These are phyloP conservation scores for Lasiurus borealis DNA, from an alignment of 2,113 vertebrate genomes.

Conservation along the genomic window DNA sequence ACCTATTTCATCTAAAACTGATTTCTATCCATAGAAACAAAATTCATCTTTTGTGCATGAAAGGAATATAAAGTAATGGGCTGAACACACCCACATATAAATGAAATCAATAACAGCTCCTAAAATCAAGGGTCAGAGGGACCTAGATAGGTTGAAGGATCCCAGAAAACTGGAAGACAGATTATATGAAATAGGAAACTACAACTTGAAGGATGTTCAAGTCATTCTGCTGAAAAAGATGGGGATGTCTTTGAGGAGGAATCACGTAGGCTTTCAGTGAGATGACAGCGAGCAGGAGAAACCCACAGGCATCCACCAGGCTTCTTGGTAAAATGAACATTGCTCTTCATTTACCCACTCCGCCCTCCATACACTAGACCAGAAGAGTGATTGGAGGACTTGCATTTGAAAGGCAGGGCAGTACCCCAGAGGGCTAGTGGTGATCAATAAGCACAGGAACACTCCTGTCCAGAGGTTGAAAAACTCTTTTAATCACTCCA, in stretches of 20 bases:
- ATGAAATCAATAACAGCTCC: background rate
- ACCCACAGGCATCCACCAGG: no score
- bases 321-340: background rate
- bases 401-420: background rate
- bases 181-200: background rate
- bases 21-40: constrained; percentile 19
- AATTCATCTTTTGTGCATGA: background rate
- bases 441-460: background rate
- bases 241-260: background rate
- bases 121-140: background rate
- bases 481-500: background rate
- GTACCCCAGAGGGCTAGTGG: background rate
- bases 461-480: accelerated
- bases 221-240: background rate
- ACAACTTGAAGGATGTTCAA: background rate
- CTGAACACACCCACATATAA: background rate
- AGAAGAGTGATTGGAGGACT: background rate
- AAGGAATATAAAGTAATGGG: background rate
- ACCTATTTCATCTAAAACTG: constrained; percentile 1
- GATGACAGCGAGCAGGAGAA: background rate
- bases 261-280: background rate
- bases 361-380: background rate
- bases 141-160: background rate
- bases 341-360: background rate
- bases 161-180: constrained; percentile 15